Percentiles rank a stretch among this genome's conserved stretches.
Evolutionary conservation across 2,888 invertebrate species (phyloP).

Genomic region (Drosophila buzzatii): DNA sequence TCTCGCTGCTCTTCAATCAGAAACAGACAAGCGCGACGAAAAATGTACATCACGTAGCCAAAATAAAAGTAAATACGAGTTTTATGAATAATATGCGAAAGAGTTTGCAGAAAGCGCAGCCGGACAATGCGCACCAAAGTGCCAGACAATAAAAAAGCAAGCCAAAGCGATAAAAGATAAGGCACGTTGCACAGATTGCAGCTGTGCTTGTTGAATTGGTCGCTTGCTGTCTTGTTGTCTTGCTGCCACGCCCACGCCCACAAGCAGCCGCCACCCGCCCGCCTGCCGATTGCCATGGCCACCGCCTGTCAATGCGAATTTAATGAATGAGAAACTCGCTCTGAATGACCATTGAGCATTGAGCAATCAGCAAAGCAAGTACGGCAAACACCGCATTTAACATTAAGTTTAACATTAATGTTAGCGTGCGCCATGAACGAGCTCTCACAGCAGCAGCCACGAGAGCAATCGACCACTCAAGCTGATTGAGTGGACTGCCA

Average conservation of each 20-base stretch:
- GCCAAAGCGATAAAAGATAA: constrained; percentile 75
- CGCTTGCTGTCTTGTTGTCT: neutral
- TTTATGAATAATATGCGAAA: constrained; percentile 18
- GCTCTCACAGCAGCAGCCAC: constrained; percentile 10
- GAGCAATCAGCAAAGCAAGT: constrained; percentile 60
- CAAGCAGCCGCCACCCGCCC: neutral
- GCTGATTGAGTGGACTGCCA: constrained; percentile 70
- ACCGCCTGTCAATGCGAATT: constrained; percentile 50
- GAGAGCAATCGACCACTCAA: constrained; percentile 36
- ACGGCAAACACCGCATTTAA: constrained; percentile 50
- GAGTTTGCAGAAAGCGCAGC: constrained; percentile 30
- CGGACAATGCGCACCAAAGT: constrained; percentile 68
- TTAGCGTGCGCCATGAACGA: constrained; percentile 43
- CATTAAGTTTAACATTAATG: constrained; percentile 43
- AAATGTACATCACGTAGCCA: constrained; percentile 62
- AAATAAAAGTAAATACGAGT: constrained; percentile 36
- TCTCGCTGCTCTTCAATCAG: constrained; percentile 71
- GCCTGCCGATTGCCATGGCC: neutral
- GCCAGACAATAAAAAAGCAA: constrained; percentile 74
- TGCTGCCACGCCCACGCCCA: neutral
- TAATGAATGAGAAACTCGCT: constrained; percentile 68
- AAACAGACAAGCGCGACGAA: constrained; percentile 57
- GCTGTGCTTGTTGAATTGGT: constrained; percentile 1
- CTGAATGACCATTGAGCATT: constrained; percentile 72
- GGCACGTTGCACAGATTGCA: constrained; percentile 73